Base-by-base conservation (phyloP, 2,888 invertebrate species). In the Drosophila borborema region DNA sequence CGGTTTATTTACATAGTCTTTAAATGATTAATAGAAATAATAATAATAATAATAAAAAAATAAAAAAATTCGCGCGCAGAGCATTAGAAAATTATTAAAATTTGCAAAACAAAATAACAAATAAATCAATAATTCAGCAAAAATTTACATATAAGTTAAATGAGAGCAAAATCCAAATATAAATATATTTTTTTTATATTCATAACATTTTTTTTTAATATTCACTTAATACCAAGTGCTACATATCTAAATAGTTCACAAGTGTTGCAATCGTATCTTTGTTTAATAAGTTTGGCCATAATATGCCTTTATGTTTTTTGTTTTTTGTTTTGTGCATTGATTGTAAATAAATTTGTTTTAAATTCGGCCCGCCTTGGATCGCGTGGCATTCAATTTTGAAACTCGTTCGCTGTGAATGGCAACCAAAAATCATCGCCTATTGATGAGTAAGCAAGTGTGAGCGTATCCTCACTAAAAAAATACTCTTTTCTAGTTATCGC, bases 401-500 rank as follows among this genome's bases (percentile, higher is more conserved):
- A 60, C 31, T 71, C 49, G 38, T 67, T 75, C 66, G 45, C 36
- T n/a, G 80, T 63, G 77, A 77, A 64, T 75, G 67, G 9, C 76
- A 67, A 14, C 45, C 10, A 20, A 28, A 43, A 68, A 73, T 71
- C 0, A 77, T 74, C 65, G 77, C 23, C 28, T 56, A 41, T 8
- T 7, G 18, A 59, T 72, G n/a, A 34, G 18, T 28, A 51, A 59
- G 34, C 53, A 12, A 5, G 51, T 46, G 40, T 12, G 12, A 28
- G 16, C 64, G 75, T 77, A 67, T 62, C 64, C 62, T 72, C 72
- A 20, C 80, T 71, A 67, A 14, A 9, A 9, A 41, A 63, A 53
- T 72, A 59, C 80, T 80, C 77, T 77, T 77, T 80, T 78, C n/a
- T 63, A 70, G 40, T 58, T 56, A 51, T 64, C 54, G 65, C 23